Evolutionary conservation across 2,888 invertebrate species (phyloP).

Genomic region (Slavum lentiscoides): DNA sequence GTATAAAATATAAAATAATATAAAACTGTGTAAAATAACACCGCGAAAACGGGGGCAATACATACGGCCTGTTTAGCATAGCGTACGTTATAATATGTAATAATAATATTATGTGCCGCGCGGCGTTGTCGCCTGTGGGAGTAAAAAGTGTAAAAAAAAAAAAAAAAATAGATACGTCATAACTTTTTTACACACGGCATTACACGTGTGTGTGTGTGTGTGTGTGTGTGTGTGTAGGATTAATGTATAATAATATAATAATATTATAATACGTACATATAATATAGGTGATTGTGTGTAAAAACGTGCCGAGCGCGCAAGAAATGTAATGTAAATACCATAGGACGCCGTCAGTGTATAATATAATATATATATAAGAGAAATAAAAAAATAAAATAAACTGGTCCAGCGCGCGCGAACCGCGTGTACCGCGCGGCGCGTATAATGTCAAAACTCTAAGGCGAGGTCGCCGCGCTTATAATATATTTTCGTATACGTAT

Average conservation of each 20-base stretch:
- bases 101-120: conserved; percentile 3
- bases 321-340: background rate
- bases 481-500: background rate
- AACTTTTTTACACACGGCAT: conserved; percentile 3
- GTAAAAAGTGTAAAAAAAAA: conserved; percentile 17
- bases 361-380: too few species aligned
- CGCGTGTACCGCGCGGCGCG: too few species aligned
- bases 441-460: conserved; percentile 51
- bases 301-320: background rate
- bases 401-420: conserved; percentile 38
- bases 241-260: background rate
- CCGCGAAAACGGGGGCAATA: too few species aligned
- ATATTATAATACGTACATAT: background rate
- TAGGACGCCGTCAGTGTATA: conserved; percentile 8
- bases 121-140: conserved; percentile 38
- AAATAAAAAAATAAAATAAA: conserved; percentile 35
- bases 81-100: too few species aligned
- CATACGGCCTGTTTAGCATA: too few species aligned
- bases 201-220: background rate
- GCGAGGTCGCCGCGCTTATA: conserved; percentile 32
- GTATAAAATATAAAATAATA: too few species aligned
- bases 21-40: too few species aligned
- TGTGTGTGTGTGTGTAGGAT: conserved; percentile 4
- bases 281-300: background rate
- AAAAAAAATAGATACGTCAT: background rate